Evolutionary conservation across 2,113 vertebrate species (phyloP).

Genomic region (Pachycephala philippinensis): DNA sequence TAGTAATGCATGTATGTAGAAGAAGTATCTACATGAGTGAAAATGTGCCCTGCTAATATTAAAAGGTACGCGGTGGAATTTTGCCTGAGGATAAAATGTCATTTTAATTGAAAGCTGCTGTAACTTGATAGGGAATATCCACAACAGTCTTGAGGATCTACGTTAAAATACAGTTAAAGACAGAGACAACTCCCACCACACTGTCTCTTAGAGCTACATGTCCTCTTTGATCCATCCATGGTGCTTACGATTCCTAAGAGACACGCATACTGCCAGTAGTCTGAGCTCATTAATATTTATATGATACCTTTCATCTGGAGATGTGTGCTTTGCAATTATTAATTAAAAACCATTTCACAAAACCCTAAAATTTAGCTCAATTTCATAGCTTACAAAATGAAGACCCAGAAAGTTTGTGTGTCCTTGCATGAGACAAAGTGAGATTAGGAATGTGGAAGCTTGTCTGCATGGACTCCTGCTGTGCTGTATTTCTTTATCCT

Average conservation of each 20-base stretch:
- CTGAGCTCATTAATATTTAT: conserved; percentile 60
- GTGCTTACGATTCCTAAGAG: conserved; percentile 24
- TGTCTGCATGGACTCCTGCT: not conserved
- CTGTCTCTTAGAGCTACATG: conserved; percentile 18
- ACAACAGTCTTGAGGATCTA: conserved; percentile 39
- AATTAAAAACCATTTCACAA: conserved; percentile 43
- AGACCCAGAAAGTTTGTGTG: not conserved
- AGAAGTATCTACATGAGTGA: conserved; percentile 20
- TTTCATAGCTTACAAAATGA: not conserved
- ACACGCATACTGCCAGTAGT: not conserved
- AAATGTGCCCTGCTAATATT: conserved; percentile 39
- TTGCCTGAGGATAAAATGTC: conserved; percentile 59
- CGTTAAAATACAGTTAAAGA: conserved; percentile 57
- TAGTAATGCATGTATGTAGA: not conserved
- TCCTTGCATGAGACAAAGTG: not conserved
- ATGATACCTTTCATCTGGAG: conserved; percentile 10
- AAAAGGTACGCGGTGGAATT: conserved; percentile 48
- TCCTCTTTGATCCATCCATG: conserved; percentile 56
- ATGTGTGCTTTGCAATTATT: conserved; percentile 17
- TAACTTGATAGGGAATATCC: conserved; percentile 64
- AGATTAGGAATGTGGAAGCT: not conserved
- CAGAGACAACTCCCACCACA: conserved; percentile 43
- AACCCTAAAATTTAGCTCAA: not conserved
- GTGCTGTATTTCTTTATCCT: not conserved
- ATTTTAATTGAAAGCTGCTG: conserved; percentile 67